Base-by-base conservation (phyloP, 2,888 invertebrate species). In the Acanthosepion lycidas region DNA sequence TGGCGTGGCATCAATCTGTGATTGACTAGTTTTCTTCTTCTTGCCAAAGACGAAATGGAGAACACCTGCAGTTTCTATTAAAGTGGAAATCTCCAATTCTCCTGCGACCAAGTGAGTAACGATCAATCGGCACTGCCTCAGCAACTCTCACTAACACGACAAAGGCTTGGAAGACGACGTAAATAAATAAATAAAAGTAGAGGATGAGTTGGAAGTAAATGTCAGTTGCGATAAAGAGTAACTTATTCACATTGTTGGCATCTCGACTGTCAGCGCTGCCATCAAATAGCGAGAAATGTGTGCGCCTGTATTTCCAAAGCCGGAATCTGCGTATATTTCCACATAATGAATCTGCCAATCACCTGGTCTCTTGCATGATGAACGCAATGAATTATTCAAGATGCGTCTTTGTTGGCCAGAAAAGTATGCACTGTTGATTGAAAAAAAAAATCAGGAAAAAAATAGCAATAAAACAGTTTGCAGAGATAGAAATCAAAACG, bases 331-430 rank as follows among this genome's bases (percentile, higher is more conserved):
- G n/a, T 78, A 78, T n/a, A 78, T n/a, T 12, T n/a, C 33, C 23
- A 33, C 78, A 78, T n/a, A 78, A n/a, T 78, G 78, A 78, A n/a
- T 0, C 78, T 78, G 78, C 78, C 78, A 78, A 78, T 78, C 78
- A 78, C n/a, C 78, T n/a, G n/a, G 78, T 33, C 78, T 78, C n/a
- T 78, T 78, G 78, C 78, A 78, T 78, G 78, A 78, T 78, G n/a
- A 78, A 33, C n/a, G n/a, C 78, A 78, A 78, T 78, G 78, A 78
- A 78, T 78, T n/a, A 78, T 78, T 78, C 78, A 78, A n/a, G n/a
- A 78, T n/a, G 15, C 33, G 59, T 78, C 78, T 78, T n/a, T 33
- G 78, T 78, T 78, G 78, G 15, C 78, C 78, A 78, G n/a, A n/a
- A 59, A 78, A 78, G 12, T 78, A n/a, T 78, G 78, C 78, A 78